phyloP scores from a whole-genome alignment of 2,797 vertebrate species.

The Xenopus petersii region DNA sequence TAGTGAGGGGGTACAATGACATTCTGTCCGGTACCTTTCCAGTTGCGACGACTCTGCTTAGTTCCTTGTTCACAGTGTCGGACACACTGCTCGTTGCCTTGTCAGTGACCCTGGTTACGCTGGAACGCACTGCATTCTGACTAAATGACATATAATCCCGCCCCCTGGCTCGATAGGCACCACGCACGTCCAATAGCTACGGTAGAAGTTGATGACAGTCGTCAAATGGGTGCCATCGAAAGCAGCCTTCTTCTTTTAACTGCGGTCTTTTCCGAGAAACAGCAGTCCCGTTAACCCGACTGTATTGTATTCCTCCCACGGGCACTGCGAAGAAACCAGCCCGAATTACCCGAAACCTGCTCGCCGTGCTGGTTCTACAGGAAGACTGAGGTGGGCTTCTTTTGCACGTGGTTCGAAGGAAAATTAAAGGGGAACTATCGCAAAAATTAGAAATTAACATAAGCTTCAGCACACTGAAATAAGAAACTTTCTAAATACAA shows the following conservation, averaged over 20 bases:
- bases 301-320: conserved; percentile 2
- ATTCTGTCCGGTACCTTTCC: too few relatives aligned
- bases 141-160: background rate
- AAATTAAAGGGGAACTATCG: too few relatives aligned
- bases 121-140: background rate
- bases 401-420: too few relatives aligned
- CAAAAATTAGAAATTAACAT: too few relatives aligned
- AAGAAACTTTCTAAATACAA: too few relatives aligned
- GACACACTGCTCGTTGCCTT: too few relatives aligned
- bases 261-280: conserved; percentile 39
- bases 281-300: too few relatives aligned
- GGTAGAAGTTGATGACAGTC: background rate
- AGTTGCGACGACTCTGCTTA: too few relatives aligned
- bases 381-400: background rate
- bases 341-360: background rate
- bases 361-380: background rate
- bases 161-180: conserved; percentile 16
- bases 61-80: too few relatives aligned
- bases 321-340: conserved; percentile 2
- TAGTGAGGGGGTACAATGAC: too few relatives aligned
- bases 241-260: conserved; percentile 18
- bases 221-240: background rate
- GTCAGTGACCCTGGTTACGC: background rate
- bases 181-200: conserved; percentile 7
- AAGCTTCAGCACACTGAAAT: too few relatives aligned